Evolutionary conservation across 1,140 invertebrate species (phyloP).

Genomic region (Caerostris darwini): DNA sequence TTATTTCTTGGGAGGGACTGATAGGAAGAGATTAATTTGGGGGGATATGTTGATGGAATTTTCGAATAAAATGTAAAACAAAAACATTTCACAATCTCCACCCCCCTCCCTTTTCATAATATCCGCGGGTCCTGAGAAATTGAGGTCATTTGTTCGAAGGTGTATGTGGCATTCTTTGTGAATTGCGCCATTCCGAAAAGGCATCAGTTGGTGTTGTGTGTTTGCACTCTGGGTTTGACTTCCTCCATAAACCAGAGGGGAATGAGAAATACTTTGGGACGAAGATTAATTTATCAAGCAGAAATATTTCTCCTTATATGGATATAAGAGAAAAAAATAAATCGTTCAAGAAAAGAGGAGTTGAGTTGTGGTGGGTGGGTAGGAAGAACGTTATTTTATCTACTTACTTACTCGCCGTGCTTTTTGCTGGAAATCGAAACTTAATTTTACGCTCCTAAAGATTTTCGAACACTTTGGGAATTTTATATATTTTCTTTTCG

Average conservation of each 20-base stretch:
- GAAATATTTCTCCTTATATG: background rate
- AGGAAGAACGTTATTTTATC: background rate
- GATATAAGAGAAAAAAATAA: background rate
- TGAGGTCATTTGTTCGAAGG: background rate
- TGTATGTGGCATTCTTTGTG: background rate
- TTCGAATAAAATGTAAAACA: background rate
- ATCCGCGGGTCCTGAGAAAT: background rate
- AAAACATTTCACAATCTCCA: background rate
- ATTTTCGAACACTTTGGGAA: background rate
- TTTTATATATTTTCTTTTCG: background rate
- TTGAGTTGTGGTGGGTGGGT: background rate
- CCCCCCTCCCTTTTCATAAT: background rate
- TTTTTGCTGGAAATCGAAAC: background rate
- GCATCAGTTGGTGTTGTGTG: background rate
- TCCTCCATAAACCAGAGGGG: background rate
- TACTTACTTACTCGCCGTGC: background rate
- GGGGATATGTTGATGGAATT: background rate
- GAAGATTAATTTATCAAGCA: background rate
- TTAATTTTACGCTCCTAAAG: slow-evolving; percentile 3
- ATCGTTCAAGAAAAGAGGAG: background rate
- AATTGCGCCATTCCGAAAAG: background rate
- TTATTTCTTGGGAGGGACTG: too few species aligned
- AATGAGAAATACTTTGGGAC: background rate
- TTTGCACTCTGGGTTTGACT: background rate
- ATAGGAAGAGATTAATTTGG: background rate